phyloP scores from a whole-genome alignment of 2,888 invertebrate genomes.

The Morpho achilles region DNA sequence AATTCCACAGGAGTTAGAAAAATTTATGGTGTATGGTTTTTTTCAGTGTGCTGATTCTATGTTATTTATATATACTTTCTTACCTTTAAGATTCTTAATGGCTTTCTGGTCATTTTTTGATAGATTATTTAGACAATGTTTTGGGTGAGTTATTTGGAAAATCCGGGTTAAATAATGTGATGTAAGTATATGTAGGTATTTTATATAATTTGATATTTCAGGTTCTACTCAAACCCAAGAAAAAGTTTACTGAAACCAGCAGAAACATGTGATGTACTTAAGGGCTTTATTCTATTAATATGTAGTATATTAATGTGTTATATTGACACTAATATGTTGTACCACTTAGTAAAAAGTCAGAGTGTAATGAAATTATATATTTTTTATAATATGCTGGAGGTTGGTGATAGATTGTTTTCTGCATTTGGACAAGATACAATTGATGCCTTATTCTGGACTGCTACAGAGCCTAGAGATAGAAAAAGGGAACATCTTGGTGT shows the following conservation, averaged over 20 bases:
- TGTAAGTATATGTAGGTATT: too few relatives aligned
- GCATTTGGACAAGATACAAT: conserved; percentile 99
- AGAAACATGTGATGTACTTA: conserved; percentile 97
- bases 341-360: conserved; percentile 97
- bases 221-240: conserved; percentile 50
- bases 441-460: conserved; percentile 99
- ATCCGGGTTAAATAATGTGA: too few relatives aligned
- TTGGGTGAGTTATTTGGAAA: conserved; percentile 76
- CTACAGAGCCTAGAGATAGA: conserved; percentile 94
- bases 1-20: conserved; percentile 94
- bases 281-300: conserved; percentile 91
- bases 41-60: conserved; percentile 98
- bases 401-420: conserved; percentile 96
- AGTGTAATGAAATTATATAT: conserved; percentile 99
- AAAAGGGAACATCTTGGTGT: conserved; percentile 91
- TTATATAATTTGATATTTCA: conserved; percentile 36
- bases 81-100: conserved; percentile 94
- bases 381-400: conserved; percentile 99
- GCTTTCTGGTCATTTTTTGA: conserved; percentile 90
- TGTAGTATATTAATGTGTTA: conserved; percentile 92
- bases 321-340: conserved; percentile 98
- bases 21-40: conserved; percentile 95
- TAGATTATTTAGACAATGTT: conserved; percentile 85
- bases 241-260: conserved; percentile 87
- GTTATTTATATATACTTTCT: conserved; percentile 97